A percentile compares a stretch with the other conserved stretches of the same genome.
These are phyloP conservation scores for Stercorarius parasiticus DNA, from an alignment of 2,113 vertebrate genomes.

Conservation along the genomic window DNA sequence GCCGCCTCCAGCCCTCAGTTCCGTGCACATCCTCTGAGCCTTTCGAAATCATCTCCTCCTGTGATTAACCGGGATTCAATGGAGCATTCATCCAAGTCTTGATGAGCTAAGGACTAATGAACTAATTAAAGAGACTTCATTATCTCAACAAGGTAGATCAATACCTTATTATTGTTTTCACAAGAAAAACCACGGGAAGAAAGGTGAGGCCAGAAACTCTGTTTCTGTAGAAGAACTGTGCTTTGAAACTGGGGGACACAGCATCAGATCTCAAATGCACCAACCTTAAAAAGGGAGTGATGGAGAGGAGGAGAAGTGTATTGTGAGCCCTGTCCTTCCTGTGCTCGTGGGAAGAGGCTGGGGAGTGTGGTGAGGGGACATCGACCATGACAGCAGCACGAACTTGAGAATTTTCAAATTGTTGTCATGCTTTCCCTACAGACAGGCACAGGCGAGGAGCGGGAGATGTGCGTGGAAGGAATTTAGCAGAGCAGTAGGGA, in stretches of 20 bases:
- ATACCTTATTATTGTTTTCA: constrained; percentile 14
- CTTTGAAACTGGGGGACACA: background rate
- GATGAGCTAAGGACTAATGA: constrained; percentile 12
- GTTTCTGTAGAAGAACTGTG: background rate
- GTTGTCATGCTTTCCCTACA: background rate
- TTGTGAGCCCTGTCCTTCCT: background rate
- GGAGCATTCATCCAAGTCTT: background rate
- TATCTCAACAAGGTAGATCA: constrained; percentile 5
- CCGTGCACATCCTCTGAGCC: background rate
- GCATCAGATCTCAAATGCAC: background rate
- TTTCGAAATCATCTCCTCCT: background rate
- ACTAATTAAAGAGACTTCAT: constrained; percentile 21
- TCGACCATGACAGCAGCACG: background rate
- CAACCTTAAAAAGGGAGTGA: rapidly evolving
- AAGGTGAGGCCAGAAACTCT: background rate
- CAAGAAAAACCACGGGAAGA: background rate
- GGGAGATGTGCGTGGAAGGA: background rate
- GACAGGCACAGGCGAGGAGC: background rate
- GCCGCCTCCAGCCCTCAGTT: background rate
- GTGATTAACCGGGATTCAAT: background rate
- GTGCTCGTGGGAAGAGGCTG: background rate
- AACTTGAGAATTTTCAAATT: background rate
- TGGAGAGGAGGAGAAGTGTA: background rate
- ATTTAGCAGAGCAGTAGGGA: background rate
- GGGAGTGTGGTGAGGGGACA: background rate